Percentiles rank a stretch among this genome's conserved stretches.
These are phyloP conservation scores for Adelphocoris suturalis DNA, from an alignment of 2,888 invertebrate genomes.

Conservation along the genomic window DNA sequence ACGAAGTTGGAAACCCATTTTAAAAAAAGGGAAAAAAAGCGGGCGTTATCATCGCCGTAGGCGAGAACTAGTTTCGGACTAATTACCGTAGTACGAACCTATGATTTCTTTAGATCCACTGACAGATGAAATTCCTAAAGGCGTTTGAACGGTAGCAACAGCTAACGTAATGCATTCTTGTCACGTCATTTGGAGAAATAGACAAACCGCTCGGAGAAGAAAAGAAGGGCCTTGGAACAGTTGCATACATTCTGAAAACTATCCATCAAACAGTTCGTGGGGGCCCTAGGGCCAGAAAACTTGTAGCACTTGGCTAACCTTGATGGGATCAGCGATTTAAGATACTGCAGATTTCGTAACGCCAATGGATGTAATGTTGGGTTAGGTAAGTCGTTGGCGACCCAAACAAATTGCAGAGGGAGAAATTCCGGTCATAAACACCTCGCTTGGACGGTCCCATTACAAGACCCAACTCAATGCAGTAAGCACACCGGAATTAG, in stretches of 20 bases:
- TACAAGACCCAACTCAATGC: neutral
- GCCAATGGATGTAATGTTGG: neutral
- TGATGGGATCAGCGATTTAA: slow-evolving; percentile 33
- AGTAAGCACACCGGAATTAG: neutral
- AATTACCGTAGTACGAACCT: neutral
- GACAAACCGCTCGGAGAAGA: neutral
- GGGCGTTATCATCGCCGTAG: neutral
- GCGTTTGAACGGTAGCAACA: neutral
- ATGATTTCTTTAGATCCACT: neutral
- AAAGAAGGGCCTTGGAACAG: slow-evolving; percentile 8
- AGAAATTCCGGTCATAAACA: slow-evolving; percentile 1
- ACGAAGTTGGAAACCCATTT: no score
- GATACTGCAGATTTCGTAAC: slow-evolving; percentile 24
- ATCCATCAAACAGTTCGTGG: slow-evolving; percentile 33
- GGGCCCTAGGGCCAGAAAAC: slow-evolving; percentile 26
- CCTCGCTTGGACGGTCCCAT: neutral
- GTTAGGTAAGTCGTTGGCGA: slow-evolving; percentile 19
- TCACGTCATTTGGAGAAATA: slow-evolving; percentile 22
- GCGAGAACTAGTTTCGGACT: neutral
- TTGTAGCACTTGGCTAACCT: neutral
- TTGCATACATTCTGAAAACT: slow-evolving; percentile 39
- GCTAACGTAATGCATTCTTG: neutral
- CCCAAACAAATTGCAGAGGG: slow-evolving; percentile 20
- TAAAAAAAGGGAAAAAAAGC: no score
- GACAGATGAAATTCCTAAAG: neutral